These are phyloP conservation scores for Hirtodrosophila histrioides DNA, from an alignment of 2,888 invertebrate genomes.

Conservation along the genomic window DNA sequence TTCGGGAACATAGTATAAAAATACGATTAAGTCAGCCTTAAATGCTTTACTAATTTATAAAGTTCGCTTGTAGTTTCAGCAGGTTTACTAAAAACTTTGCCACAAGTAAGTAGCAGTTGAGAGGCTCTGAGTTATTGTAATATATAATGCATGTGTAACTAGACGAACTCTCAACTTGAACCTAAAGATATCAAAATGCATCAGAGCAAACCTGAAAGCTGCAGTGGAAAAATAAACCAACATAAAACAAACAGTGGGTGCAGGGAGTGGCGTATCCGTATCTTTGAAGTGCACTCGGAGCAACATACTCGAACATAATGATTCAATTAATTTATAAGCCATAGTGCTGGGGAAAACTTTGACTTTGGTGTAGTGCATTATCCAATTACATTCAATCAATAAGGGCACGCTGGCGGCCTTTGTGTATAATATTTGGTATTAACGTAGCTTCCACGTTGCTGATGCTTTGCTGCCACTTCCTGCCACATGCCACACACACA, in stretches of 20 bases:
- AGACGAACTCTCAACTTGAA: slow-evolving; percentile 21
- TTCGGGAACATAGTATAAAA: too few species aligned
- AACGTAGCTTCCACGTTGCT: slow-evolving; percentile 20
- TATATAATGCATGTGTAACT: slow-evolving; percentile 46
- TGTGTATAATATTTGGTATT: slow-evolving; percentile 51
- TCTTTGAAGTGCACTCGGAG: slow-evolving; percentile 43
- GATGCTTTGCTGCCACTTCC: slow-evolving; percentile 35
- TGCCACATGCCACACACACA: slow-evolving; percentile 54
- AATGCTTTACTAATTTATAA: slow-evolving; percentile 23
- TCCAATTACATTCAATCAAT: slow-evolving; percentile 62
- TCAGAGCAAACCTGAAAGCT: slow-evolving; percentile 6
- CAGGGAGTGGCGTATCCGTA: slow-evolving; percentile 27
- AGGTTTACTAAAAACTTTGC: slow-evolving; percentile 25
- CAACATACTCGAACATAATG: slow-evolving; percentile 5
- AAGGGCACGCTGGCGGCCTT: slow-evolving; percentile 28
- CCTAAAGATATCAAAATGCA: slow-evolving; percentile 34
- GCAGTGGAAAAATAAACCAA: slow-evolving; percentile 10
- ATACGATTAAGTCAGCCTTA: slow-evolving; percentile 4
- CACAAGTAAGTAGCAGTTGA: slow-evolving; percentile 14
- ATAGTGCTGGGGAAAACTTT: slow-evolving; percentile 26
- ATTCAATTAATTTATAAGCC: slow-evolving; percentile 33
- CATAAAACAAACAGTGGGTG: slow-evolving; percentile 13
- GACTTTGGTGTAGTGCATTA: slow-evolving; percentile 49
- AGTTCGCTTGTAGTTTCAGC: slow-evolving; percentile 10
- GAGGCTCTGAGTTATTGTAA: slow-evolving; percentile 35